Evolutionary conservation across 1,140 invertebrate genomes (phyloP).

Genomic region (Vanessa atalanta): DNA sequence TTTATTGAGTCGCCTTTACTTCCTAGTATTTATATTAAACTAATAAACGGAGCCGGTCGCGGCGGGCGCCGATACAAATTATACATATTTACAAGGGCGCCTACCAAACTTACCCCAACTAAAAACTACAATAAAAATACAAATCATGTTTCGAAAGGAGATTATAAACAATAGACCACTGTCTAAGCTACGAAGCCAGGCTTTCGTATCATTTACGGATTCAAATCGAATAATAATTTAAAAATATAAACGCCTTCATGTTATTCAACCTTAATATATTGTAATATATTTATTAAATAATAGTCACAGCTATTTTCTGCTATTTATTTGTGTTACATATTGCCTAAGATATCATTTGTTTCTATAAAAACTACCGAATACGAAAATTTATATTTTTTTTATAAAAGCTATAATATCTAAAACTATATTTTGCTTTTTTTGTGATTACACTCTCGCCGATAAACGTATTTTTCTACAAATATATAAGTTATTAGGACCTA

Average conservation of each 20-base stretch:
- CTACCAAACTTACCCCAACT: not conserved
- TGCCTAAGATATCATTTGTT: constrained; percentile 9
- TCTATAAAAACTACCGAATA: constrained; percentile 20
- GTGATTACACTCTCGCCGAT: not conserved
- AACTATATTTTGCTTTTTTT: not conserved
- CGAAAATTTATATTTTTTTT: constrained; percentile 14
- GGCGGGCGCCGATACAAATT: constrained; percentile 24
- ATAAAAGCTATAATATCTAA: not conserved
- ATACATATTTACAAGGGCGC: constrained; percentile 25
- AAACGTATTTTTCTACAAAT: not conserved
- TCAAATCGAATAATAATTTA: constrained; percentile 2
- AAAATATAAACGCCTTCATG: constrained; percentile 16
- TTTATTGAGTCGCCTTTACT: constrained; percentile 32
- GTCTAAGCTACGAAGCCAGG: constrained; percentile 27
- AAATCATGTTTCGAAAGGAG: constrained; percentile 33
- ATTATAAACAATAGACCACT: constrained; percentile 32
- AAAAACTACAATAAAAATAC: constrained; percentile 32
- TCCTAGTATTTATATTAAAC: constrained; percentile 30
- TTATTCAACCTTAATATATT: constrained; percentile 24
- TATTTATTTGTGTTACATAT: constrained; percentile 6
- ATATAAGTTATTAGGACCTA: not conserved
- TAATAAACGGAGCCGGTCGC: not conserved
- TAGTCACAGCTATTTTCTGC: not conserved
- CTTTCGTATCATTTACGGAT: constrained; percentile 10
- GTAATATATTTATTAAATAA: constrained; percentile 16